Percentiles rank a stretch among this genome's conserved stretches.
These are phyloP conservation scores for Eclectus roratus DNA, from an alignment of 2,113 vertebrate species.

Conservation along the genomic window DNA sequence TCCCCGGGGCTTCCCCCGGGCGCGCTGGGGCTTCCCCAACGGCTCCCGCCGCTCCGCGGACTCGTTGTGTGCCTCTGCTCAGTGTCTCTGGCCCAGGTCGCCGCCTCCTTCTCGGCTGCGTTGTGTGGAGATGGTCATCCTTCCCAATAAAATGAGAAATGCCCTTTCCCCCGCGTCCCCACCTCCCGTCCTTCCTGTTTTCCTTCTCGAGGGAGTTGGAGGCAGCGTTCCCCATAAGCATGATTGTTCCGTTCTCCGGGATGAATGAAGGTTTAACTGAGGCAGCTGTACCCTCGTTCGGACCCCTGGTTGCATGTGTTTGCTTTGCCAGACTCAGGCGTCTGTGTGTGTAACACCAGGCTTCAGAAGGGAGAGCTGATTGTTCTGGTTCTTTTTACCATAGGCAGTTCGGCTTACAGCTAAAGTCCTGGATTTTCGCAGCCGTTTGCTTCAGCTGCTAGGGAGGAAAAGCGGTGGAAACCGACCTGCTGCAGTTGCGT, in stretches of 20 bases:
- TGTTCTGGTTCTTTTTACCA: not conserved
- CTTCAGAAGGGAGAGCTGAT: not conserved
- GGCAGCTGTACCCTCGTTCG: not conserved
- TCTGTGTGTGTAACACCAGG: not conserved
- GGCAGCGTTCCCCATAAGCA: not conserved
- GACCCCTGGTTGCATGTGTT: accelerated
- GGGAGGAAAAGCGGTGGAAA: not conserved
- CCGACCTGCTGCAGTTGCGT: not conserved
- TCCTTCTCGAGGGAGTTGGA: accelerated
- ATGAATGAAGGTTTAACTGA: accelerated
- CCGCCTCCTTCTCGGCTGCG: not conserved
- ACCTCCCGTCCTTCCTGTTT: accelerated
- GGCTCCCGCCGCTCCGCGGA: no score
- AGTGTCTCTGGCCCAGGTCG: not conserved
- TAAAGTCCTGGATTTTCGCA: slow-evolving; percentile 43
- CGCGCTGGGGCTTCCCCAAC: not conserved
- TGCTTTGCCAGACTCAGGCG: not conserved
- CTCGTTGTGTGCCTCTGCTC: accelerated
- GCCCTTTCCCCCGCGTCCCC: not conserved
- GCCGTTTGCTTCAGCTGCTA: not conserved
- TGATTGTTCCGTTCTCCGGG: not conserved
- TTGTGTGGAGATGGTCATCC: no score
- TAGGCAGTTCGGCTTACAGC: slow-evolving; percentile 45
- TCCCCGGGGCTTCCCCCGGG: not conserved
- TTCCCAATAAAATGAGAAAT: not conserved